Conservation (phyloP, 2,113 vertebrate genomes). For the Ctenodactylus gundi region DNA sequence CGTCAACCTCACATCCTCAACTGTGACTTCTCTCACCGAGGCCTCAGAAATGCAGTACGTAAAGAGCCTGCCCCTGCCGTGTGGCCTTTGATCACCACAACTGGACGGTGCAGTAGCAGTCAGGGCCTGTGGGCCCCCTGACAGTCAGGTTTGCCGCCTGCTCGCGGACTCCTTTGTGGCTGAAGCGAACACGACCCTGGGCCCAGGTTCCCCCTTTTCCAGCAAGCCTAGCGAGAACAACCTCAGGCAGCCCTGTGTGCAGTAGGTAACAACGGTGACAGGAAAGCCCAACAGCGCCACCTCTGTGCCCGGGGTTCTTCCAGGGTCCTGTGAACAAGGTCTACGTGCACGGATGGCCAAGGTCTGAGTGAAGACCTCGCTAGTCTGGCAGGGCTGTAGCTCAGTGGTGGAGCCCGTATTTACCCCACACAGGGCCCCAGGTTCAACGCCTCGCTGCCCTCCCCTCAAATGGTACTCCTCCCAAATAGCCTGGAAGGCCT, state of each 20-base stretch:
- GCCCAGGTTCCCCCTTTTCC: not conserved
- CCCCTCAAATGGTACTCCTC: too few species aligned
- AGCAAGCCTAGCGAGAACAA: not conserved
- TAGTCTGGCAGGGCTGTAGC: not conserved
- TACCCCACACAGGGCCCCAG: not conserved
- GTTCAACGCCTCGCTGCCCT: too few species aligned
- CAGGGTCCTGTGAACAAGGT: not conserved
- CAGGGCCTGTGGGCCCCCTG: not conserved
- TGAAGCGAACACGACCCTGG: not conserved
- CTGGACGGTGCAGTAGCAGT: not conserved
- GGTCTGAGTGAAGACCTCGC: not conserved
- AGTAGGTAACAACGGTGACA: not conserved
- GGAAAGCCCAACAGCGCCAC: not conserved
- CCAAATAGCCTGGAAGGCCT: not conserved
- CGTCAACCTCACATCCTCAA: not conserved
- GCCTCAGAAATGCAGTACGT: not conserved
- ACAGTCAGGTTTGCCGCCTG: not conserved
- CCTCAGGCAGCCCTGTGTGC: not conserved
- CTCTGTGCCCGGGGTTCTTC: too few species aligned
- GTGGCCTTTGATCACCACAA: not conserved
- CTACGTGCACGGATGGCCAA: not conserved
- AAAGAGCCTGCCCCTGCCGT: not conserved
- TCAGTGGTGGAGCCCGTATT: not conserved
- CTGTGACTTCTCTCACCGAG: not conserved
- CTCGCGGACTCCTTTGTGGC: not conserved